Base-by-base conservation (phyloP, 92 coral and sea anemone genomes). In the Umimayanthus chanpuru region DNA sequence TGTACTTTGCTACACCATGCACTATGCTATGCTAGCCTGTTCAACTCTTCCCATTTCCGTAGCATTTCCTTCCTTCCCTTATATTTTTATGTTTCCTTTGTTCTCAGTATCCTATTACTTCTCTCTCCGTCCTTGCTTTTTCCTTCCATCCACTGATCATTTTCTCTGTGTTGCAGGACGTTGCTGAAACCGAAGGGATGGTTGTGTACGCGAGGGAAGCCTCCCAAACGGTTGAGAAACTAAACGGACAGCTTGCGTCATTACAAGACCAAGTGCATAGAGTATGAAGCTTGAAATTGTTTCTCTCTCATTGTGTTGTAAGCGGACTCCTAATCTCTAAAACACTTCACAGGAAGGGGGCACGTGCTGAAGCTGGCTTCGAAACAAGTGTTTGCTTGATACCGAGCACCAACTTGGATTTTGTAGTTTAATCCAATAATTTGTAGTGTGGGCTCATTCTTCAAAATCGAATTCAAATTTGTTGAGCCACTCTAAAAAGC, bases 141-240 rank as follows among this genome's bases (percentile, higher is more conserved):
- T 43, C 74, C 25, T 8, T 68, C 39, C 61, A 16, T 72, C 18
- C 23, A 1, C 44, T 49, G 20, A 41, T 47, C 36, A 4, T 10
- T 56, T 71, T 41, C 30, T 26, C 2, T 82, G 26, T 73, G 80
- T 58, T 90, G n/a, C 73, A 95, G 98, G 96, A 95, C 87, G 93
- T 93, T 20, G 85, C 91, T 8, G 94, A 88, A 85, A 94, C 93
- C 20, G 98, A 95, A 80, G 98, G 98, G 23, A 85, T 95, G 90
- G 87, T 83, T 5, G 77, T 93, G 72, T 95, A 85, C 74, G 89
- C 94, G 39, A 90, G 76, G 64, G 98, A 95, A 64, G 98, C 98
- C 43, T 73, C 86, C 11, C 82, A 90, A 53, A 91, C 89, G 14
- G 89, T 89, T 32, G 82, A 87, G 9, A 72, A 47, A 40, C 85